Evolutionary conservation across 2,888 invertebrate species (phyloP), one percentile per base, ranked within the genome.

Genomic region (Scrobipalpa costella): DNA sequence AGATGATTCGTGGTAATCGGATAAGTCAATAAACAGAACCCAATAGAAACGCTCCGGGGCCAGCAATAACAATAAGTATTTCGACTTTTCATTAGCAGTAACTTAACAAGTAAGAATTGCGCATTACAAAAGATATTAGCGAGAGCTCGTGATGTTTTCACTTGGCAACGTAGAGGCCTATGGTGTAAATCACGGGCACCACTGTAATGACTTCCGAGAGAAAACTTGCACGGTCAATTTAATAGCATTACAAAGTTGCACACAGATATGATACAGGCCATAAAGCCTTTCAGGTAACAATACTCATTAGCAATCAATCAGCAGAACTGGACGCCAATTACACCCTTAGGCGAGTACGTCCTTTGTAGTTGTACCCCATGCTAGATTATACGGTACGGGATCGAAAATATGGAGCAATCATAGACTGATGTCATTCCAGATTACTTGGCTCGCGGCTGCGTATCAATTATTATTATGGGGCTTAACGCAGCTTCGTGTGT

Each of bases 51-150:
- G 79, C 82, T 77, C 65, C 66, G 65, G 81, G 83, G 79, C 66
- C 71, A 72, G 72, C 79, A 81, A 81, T 79, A 81, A 81, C 78
- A 82, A 81, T 80, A 83, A 84, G 73, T 73, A 80, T 71, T 78
- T 75, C 71, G 80, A 80, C 76, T 81, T 88, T 86, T 84, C 85
- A 86, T 86, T 88, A 85, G 83, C 85, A 87, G 79, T 86, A 86
- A 87, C 83, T 86, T 86, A 81, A 75, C 74, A 76, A 69, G 69
- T 71, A 71, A 73, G 76, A 79, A 78, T 75, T 69, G 71, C 64
- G 73, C 68, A 71, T 72, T 76, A 76, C 71, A 72, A 73, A 74
- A 77, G 69, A 74, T 76, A 72, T 79, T 77, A 76, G 71, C 68
- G 68, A 71, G 67, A 73, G 71, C 68, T 72, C 71, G 71, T 68